Base-by-base conservation (phyloP, 2,888 invertebrate species). In the Argyresthia goedartella region DNA sequence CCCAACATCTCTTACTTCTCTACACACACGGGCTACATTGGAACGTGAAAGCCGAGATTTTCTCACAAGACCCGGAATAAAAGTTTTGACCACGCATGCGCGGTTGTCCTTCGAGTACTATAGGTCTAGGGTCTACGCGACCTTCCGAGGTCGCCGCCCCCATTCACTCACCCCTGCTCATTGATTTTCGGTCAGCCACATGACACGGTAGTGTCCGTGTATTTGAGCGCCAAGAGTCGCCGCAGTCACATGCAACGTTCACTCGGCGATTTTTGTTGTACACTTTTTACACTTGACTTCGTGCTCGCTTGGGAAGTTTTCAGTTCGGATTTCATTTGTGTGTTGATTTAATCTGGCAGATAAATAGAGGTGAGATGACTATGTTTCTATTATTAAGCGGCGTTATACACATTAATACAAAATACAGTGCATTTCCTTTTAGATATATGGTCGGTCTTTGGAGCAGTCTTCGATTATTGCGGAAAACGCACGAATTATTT, bases 101-200 rank as follows among this genome's bases (percentile, higher is more conserved):
- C 63, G 61, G 14, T 68, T 60, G 61, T 63, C 70, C 67, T 66
- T 72, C 71, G 65, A 77, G 81, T 82, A 84, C 76, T 81, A 82
- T 80, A 65, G 66, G 65, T 64, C 65, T 62, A 62, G 60, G 25
- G 25, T 25, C 59, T 64, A 60, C 13, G 59, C 81, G 81, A 81
- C 84, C 82, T 81, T 80, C 75, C 66, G 70, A 81, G 81, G 81
- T 81, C 80, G 76, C 68, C 71, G 73, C 72, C 73, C 76, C 70
- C 82, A 81, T 82, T 82, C 76, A 82, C 65, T 82, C 76, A 82
- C 65, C 62, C 64, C 65, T 61, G 61, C 67, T 74, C 81, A 82
- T 84, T 82, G 81, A 82, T 84, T 85, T 85, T 81, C 71, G 68
- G 52, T 52, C 63, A 60, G 63, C 70, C 75, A 76, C 63, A 70